A percentile compares a stretch with the other conserved stretches of the same genome.
phyloP scores from a whole-genome alignment of 2,888 invertebrate species.

The Neoascia interrupta region DNA sequence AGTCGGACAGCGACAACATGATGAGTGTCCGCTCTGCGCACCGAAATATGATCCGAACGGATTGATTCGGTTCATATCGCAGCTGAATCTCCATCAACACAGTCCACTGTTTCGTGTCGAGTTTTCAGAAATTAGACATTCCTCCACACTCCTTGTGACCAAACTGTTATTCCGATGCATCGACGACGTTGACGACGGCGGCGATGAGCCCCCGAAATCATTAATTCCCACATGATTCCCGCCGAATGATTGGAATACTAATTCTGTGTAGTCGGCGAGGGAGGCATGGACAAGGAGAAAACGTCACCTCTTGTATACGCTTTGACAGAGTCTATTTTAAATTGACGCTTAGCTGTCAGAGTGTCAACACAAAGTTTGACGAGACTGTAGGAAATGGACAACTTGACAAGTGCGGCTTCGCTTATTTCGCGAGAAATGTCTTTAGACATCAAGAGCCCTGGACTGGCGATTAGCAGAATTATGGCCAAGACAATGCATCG shows the following conservation, averaged over 20 bases:
- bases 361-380: slow-evolving; percentile 45
- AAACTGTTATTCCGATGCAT: slow-evolving; percentile 6
- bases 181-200: slow-evolving; percentile 10
- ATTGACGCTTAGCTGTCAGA: slow-evolving; percentile 54
- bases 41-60: slow-evolving; percentile 61
- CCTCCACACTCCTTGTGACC: slow-evolving; percentile 37
- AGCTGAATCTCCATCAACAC: slow-evolving; percentile 51
- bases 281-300: too few relatives aligned
- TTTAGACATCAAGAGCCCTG: too few relatives aligned
- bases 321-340: slow-evolving; percentile 64
- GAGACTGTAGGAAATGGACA: slow-evolving; percentile 30
- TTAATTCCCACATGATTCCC: slow-evolving; percentile 61
- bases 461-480: too few relatives aligned
- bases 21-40: slow-evolving; percentile 23
- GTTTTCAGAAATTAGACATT: slow-evolving; percentile 56
- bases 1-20: slow-evolving; percentile 38
- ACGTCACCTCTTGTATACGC: too few relatives aligned
- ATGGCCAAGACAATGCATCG: slow-evolving; percentile 36
- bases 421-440: too few relatives aligned
- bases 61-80: slow-evolving; percentile 67
- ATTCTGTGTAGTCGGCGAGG: too few relatives aligned
- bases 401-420: slow-evolving; percentile 41
- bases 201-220: slow-evolving; percentile 59
- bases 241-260: slow-evolving; percentile 60
- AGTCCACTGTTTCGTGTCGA: slow-evolving; percentile 50